phyloP scores from a whole-genome alignment of 30 jellyfish, hydroid and myxozoan species.

The Aurelia sp. region DNA sequence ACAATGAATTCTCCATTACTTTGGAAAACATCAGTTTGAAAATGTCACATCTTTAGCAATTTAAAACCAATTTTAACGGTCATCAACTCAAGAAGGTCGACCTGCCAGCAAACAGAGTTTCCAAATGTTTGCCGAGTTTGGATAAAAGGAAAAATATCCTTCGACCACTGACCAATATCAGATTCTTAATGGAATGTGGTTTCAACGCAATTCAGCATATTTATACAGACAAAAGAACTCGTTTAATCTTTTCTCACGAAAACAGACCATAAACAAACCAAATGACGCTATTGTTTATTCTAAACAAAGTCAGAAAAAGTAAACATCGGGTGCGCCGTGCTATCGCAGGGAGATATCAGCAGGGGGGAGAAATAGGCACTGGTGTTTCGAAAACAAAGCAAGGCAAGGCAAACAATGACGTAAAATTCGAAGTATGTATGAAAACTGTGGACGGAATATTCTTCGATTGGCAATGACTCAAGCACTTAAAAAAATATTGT shows the following conservation, averaged over 20 bases:
- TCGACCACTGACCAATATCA: slow-evolving; percentile 18
- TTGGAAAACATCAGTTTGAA: neutral
- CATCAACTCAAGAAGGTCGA: too few species aligned
- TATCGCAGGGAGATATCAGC: slow-evolving; percentile 42
- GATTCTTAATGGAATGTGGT: slow-evolving; percentile 12
- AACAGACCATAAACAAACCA: slow-evolving; percentile 13
- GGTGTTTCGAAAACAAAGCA: too few species aligned
- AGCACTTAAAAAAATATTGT: too few species aligned
- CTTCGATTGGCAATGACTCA: too few species aligned
- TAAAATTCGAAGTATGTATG: too few species aligned
- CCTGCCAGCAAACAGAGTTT: too few species aligned
- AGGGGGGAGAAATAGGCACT: neutral
- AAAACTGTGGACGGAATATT: too few species aligned
- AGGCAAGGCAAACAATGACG: too few species aligned
- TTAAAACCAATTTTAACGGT: neutral
- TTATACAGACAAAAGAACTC: slow-evolving; percentile 13
- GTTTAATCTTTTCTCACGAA: slow-evolving; percentile 52
- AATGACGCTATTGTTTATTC: slow-evolving; percentile 10
- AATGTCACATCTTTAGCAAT: neutral
- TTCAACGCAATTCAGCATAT: slow-evolving; percentile 26
- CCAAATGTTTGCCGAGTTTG: neutral
- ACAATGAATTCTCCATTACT: too few species aligned
- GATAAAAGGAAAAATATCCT: neutral
- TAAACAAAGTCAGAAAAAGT: slow-evolving; percentile 11
- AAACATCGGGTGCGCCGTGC: slow-evolving; percentile 55